Conservation (phyloP, 2,113 vertebrate species). For the Chroicocephalus ridibundus region DNA sequence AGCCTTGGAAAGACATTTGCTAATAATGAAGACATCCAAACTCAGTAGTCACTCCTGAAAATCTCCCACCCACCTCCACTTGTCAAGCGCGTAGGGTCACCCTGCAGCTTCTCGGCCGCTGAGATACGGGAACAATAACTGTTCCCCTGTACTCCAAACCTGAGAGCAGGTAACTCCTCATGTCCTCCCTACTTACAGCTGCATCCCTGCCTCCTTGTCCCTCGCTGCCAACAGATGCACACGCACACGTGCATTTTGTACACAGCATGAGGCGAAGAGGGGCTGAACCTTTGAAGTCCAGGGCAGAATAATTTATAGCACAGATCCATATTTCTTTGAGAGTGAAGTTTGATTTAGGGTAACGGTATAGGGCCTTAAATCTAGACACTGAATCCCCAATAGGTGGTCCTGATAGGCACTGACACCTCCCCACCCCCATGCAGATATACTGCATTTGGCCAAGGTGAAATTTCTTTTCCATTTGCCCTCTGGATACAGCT, state of each 20-base stretch:
- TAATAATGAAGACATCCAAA: not conserved
- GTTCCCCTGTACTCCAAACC: not conserved
- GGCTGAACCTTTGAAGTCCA: not conserved
- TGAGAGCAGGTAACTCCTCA: rapidly evolving
- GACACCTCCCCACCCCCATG: rapidly evolving
- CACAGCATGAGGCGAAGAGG: not conserved
- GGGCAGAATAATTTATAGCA: not conserved
- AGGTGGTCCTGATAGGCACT: not conserved
- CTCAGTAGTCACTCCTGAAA: not conserved
- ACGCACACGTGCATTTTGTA: rapidly evolving
- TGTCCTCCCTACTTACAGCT: not conserved
- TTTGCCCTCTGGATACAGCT: not conserved
- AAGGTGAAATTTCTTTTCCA: not conserved
- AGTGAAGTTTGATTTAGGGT: not conserved
- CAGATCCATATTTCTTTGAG: not conserved
- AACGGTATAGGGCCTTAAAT: not conserved
- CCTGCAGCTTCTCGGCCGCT: rapidly evolving
- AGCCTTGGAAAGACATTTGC: not conserved
- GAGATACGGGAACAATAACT: not conserved
- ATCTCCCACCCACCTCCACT: not conserved
- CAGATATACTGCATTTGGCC: not conserved
- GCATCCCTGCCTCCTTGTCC: not conserved
- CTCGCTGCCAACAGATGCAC: not conserved
- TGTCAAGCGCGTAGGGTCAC: not conserved
- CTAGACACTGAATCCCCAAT: rapidly evolving